Conservation (phyloP, 2,888 invertebrate genomes). For the Xylota segnis region DNA sequence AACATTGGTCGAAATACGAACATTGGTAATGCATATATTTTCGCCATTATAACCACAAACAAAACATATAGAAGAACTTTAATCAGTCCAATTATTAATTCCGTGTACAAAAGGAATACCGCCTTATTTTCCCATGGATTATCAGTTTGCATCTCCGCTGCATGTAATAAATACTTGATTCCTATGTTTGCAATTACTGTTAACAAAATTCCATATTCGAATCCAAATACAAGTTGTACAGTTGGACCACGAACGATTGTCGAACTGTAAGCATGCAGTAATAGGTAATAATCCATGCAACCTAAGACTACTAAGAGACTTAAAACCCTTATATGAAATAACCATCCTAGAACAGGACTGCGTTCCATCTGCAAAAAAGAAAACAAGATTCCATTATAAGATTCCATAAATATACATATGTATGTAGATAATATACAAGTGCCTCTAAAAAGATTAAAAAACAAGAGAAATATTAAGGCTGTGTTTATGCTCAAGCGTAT, state of each 20-base stretch:
- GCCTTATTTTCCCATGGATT: constrained; percentile 99
- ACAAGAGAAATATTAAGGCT: too few species aligned
- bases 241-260: constrained; percentile 97
- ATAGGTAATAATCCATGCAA: constrained; percentile 93
- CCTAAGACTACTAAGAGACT: constrained; percentile 93
- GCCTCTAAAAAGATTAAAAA: too few species aligned
- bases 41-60: constrained; percentile 98
- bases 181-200: constrained; percentile 96
- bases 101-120: constrained; percentile 97
- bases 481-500: too few species aligned
- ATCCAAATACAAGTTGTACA: constrained; percentile 99
- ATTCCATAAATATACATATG: background rate
- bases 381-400: too few species aligned
- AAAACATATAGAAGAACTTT: constrained; percentile 94
- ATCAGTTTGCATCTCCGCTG: constrained; percentile 92
- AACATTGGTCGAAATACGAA: constrained; percentile 99
- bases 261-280: constrained; percentile 96
- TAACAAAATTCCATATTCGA: constrained; percentile 98
- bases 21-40: constrained; percentile 97
- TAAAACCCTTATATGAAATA: constrained; percentile 97
- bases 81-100: constrained; percentile 95
- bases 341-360: constrained; percentile 97
- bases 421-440: background rate
- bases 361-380: constrained; percentile 94
- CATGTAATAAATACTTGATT: constrained; percentile 95